Percentiles rank a stretch among this genome's conserved stretches.
Evolutionary conservation across 2,113 vertebrate species (phyloP).

Genomic region (Engraulis encrasicolus): DNA sequence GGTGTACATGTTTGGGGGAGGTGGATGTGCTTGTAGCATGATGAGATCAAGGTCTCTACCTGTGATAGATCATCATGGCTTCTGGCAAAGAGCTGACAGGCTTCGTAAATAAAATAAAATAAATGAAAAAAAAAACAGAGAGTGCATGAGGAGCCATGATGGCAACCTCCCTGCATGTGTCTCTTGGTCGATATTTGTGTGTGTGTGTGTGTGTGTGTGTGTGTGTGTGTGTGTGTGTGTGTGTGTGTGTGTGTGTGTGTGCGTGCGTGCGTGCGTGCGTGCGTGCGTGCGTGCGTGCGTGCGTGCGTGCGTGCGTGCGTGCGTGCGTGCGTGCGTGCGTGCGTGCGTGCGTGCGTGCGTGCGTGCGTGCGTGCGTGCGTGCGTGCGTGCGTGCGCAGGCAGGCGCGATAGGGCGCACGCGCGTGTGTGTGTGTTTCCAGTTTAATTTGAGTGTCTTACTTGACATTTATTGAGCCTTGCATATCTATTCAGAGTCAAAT

Average conservation of each 20-base stretch:
- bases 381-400: neutral
- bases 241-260: no score
- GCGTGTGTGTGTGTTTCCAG: neutral
- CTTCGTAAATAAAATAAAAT: conserved; percentile 56
- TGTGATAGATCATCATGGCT: conserved; percentile 24
- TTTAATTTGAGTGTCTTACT: neutral
- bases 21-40: neutral
- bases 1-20: neutral
- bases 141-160: conserved; percentile 37
- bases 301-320: no score
- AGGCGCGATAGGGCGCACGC: neutral
- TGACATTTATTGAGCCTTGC: neutral
- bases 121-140: no score
- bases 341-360: neutral
- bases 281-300: no score
- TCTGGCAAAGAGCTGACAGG: conserved; percentile 23
- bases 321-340: no score
- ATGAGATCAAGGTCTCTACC: conserved; percentile 9
- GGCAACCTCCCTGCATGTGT: conserved; percentile 45
- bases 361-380: neutral
- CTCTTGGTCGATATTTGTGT: no score
- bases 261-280: no score
- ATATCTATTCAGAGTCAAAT: neutral
- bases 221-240: no score
- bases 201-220: conserved; percentile 20